These are phyloP conservation scores for Sakesphorus luctuosus DNA, from an alignment of 2,113 vertebrate species.

Conservation along the genomic window DNA sequence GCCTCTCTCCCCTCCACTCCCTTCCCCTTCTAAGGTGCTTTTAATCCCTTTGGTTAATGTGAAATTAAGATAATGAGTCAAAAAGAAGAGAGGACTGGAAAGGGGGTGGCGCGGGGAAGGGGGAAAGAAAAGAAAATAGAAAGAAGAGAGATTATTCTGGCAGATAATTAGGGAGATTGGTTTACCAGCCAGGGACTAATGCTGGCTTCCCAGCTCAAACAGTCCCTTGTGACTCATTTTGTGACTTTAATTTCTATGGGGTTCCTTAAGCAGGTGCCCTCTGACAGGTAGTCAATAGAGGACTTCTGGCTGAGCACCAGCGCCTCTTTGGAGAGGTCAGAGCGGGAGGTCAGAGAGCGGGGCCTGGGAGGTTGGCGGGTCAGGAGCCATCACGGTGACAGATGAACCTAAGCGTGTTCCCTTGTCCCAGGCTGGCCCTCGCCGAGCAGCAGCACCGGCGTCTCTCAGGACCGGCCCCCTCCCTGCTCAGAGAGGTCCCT, in stretches of 20 bases:
- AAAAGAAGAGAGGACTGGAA: constrained; percentile 61
- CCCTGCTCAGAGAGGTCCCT: constrained; percentile 38
- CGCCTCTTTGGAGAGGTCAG: constrained; percentile 83
- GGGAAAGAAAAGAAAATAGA: constrained; percentile 70
- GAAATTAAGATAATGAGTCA: constrained; percentile 86
- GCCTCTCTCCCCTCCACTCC: not conserved
- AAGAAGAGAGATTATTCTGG: constrained; percentile 76
- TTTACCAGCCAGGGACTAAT: constrained; percentile 80
- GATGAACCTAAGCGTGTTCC: constrained; percentile 79
- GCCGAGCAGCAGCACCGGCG: not conserved
- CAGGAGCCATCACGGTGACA: constrained; percentile 84
- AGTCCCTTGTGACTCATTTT: constrained; percentile 87
- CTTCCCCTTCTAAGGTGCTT: constrained; percentile 69
- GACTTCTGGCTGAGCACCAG: constrained; percentile 78
- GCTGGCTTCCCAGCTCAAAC: constrained; percentile 76
- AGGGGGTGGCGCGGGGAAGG: not conserved
- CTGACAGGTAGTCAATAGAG: constrained; percentile 95
- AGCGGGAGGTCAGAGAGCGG: constrained; percentile 85
- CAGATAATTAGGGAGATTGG: constrained; percentile 96
- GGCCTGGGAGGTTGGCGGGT: constrained; percentile 82
- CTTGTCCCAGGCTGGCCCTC: not conserved
- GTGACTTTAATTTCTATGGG: constrained; percentile 87
- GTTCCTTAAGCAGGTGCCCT: constrained; percentile 82
- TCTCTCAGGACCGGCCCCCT: constrained; percentile 26
- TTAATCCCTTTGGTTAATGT: constrained; percentile 79